phyloP scores from a whole-genome alignment of 2,113 vertebrate genomes.

The Grantiella picta region DNA sequence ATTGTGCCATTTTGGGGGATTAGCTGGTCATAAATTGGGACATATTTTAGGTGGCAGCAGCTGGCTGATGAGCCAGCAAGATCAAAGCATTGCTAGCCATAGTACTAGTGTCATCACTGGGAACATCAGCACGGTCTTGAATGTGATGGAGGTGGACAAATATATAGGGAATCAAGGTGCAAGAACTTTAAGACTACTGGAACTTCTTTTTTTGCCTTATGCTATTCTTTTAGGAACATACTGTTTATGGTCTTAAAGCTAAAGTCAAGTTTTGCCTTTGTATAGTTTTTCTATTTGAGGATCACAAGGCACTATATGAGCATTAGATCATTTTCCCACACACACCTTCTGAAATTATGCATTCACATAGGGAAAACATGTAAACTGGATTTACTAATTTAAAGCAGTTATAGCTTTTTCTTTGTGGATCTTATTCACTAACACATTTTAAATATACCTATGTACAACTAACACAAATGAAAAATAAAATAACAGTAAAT shows the following conservation, averaged over 20 bases:
- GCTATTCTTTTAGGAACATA: neutral
- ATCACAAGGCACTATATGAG: neutral
- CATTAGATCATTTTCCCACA: neutral
- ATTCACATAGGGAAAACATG: neutral
- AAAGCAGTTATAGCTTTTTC: neutral
- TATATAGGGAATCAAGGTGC: neutral
- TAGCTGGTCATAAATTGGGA: neutral
- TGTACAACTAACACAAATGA: neutral
- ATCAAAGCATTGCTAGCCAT: neutral
- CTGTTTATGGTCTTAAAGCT: neutral
- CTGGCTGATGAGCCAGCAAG: neutral
- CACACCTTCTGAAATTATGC: neutral
- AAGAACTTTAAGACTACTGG: neutral
- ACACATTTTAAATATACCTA: neutral
- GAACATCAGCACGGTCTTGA: neutral
- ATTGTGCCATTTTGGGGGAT: neutral
- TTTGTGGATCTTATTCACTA: neutral
- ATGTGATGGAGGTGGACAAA: neutral
- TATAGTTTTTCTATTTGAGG: neutral
- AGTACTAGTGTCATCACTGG: too few relatives aligned
- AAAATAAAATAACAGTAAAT: neutral
- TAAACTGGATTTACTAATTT: neutral
- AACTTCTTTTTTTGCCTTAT: neutral
- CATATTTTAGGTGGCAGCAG: neutral
- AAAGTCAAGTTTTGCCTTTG: neutral